Conservation (phyloP, 2,797 vertebrate species). For the Spinus pinus region DNA sequence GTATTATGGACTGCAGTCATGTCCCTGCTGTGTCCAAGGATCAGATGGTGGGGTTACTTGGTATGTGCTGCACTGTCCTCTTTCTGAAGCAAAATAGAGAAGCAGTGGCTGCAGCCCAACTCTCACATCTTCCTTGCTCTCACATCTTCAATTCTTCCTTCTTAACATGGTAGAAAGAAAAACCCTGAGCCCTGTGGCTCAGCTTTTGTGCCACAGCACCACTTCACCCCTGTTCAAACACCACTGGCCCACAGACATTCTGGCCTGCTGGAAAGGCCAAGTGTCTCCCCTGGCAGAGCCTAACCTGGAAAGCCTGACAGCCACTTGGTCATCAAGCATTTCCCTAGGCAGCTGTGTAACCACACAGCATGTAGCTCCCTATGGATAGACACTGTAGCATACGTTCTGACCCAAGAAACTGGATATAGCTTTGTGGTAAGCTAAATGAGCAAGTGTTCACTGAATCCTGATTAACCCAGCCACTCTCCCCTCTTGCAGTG, state of each 20-base stretch:
- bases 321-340: background rate
- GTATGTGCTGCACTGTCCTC: background rate
- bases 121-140: background rate
- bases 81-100: background rate
- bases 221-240: background rate
- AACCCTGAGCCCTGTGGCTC: background rate
- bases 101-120: background rate
- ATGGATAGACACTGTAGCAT: background rate
- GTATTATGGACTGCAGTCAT: background rate
- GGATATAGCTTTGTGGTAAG: background rate
- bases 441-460: background rate
- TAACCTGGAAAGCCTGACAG: background rate
- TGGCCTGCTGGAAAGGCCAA: background rate
- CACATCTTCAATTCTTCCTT: background rate
- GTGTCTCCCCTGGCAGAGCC: background rate
- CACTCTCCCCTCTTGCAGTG: background rate
- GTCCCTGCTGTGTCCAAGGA: background rate
- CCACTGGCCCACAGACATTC: background rate
- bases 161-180: background rate
- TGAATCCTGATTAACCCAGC: background rate
- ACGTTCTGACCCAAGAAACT: background rate
- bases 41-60: background rate
- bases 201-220: background rate
- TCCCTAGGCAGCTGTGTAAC: background rate
- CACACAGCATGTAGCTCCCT: background rate